Percentiles rank a stretch among this genome's conserved stretches.
Evolutionary conservation across 2,888 invertebrate species (phyloP).

Genomic region (Willowsia nigromaculata): DNA sequence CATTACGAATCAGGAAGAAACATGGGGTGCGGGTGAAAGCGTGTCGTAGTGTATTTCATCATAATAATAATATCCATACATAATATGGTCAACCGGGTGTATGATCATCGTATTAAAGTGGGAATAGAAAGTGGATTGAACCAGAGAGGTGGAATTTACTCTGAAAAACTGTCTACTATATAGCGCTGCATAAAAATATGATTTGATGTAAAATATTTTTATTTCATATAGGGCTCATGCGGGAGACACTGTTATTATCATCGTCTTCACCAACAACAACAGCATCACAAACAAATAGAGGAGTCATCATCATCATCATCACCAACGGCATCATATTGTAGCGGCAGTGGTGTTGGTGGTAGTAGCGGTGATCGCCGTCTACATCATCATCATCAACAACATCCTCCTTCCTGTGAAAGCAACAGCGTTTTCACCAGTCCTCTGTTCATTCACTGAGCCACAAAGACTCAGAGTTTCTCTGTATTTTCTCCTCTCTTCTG

Average conservation of each 20-base stretch:
- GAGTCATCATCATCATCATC: background rate
- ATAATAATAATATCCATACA: background rate
- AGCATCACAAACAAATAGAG: background rate
- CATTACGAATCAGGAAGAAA: background rate
- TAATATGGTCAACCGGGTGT: constrained; percentile 35
- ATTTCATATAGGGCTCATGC: constrained; percentile 51
- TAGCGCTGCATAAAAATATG: background rate
- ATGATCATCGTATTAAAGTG: background rate
- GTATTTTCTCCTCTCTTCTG: constrained; percentile 2
- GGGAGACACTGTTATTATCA: constrained; percentile 44
- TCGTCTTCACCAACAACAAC: constrained; percentile 17
- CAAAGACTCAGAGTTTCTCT: constrained; percentile 2
- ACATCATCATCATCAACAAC: constrained; percentile 34
- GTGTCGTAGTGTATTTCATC: no score
- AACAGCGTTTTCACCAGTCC: constrained; percentile 61
- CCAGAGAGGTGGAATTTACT: constrained; percentile 17
- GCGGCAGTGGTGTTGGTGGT: background rate
- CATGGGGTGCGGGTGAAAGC: background rate
- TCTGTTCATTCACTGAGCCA: constrained; percentile 10
- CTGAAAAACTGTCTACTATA: background rate
- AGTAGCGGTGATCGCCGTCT: background rate
- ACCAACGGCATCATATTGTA: background rate
- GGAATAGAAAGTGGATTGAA: background rate
- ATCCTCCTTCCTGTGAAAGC: constrained; percentile 57
- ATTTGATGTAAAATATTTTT: background rate